Evolutionary conservation across 1,140 invertebrate genomes (phyloP).

Genomic region (Leptestheria dahalacensis): DNA sequence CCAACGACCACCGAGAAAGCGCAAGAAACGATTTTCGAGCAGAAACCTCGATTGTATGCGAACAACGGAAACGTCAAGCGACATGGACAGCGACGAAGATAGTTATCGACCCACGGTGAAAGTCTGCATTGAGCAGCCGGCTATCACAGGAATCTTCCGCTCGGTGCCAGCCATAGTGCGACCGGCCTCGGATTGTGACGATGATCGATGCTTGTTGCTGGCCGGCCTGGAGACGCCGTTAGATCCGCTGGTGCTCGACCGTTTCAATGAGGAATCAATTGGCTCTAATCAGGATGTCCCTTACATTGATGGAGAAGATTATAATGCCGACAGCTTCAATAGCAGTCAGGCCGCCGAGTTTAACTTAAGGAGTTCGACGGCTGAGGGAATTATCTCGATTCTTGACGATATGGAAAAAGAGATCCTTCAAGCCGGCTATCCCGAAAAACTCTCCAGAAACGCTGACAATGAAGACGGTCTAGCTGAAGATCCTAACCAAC

Average conservation of each 20-base stretch:
- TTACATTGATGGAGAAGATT: neutral
- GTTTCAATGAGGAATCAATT: neutral
- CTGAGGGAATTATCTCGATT: conserved; percentile 9
- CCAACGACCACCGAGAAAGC: neutral
- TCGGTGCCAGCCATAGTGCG: neutral
- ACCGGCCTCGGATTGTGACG: neutral
- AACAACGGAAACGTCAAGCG: neutral
- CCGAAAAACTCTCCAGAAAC: neutral
- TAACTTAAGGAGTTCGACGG: neutral
- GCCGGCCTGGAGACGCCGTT: neutral
- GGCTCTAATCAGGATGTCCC: neutral
- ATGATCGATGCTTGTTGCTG: neutral
- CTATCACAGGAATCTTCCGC: neutral
- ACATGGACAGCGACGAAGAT: neutral
- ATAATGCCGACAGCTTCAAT: neutral
- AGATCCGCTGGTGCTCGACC: neutral
- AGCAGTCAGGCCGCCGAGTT: neutral
- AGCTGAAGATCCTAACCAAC: no score
- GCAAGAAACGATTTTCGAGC: neutral
- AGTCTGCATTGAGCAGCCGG: neutral
- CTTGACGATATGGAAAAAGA: conserved; percentile 11
- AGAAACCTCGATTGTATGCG: neutral
- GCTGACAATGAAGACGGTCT: neutral
- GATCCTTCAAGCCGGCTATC: conserved; percentile 7
- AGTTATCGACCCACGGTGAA: neutral